These are phyloP conservation scores for Habrosyne pyritoides DNA, from an alignment of 2,888 invertebrate species.

Conservation along the genomic window DNA sequence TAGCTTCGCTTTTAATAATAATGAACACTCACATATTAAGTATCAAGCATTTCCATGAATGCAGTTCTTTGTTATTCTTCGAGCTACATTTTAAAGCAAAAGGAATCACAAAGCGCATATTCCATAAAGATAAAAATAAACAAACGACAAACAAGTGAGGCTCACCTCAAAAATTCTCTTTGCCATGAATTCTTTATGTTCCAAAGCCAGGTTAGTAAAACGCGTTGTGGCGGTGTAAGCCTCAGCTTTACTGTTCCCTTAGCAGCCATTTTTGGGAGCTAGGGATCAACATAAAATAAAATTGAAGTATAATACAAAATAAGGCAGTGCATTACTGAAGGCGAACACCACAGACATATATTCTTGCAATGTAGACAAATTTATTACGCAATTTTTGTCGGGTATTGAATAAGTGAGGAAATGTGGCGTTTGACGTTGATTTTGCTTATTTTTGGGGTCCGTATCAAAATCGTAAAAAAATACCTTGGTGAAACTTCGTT, in stretches of 20 bases:
- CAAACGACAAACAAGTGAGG: conserved; percentile 48
- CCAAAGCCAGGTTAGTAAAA: conserved; percentile 58
- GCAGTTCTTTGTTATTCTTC: not conserved
- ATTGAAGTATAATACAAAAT: conserved; percentile 56
- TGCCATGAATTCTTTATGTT: conserved; percentile 69
- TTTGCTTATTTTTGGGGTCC: not conserved
- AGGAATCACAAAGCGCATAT: conserved; percentile 17
- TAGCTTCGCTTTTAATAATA: not conserved
- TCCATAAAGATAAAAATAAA: conserved; percentile 41
- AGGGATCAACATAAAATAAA: conserved; percentile 71
- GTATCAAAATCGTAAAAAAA: too few species aligned
- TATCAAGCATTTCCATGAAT: not conserved
- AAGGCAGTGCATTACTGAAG: conserved; percentile 44
- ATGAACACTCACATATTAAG: not conserved
- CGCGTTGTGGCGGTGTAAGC: conserved; percentile 52
- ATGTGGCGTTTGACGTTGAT: not conserved
- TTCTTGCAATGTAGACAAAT: conserved; percentile 4
- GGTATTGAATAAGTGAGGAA: not conserved
- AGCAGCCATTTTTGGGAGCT: conserved; percentile 56
- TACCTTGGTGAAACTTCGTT: too few species aligned
- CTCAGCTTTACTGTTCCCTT: conserved; percentile 63
- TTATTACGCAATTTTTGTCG: not conserved
- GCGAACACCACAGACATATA: conserved; percentile 22
- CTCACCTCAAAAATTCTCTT: conserved; percentile 64
- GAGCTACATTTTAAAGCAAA: not conserved